A percentile compares a stretch with the other conserved stretches of the same genome.
Evolutionary conservation across 2,113 vertebrate species (phyloP).

Genomic region (Erinaceus europaeus): DNA sequence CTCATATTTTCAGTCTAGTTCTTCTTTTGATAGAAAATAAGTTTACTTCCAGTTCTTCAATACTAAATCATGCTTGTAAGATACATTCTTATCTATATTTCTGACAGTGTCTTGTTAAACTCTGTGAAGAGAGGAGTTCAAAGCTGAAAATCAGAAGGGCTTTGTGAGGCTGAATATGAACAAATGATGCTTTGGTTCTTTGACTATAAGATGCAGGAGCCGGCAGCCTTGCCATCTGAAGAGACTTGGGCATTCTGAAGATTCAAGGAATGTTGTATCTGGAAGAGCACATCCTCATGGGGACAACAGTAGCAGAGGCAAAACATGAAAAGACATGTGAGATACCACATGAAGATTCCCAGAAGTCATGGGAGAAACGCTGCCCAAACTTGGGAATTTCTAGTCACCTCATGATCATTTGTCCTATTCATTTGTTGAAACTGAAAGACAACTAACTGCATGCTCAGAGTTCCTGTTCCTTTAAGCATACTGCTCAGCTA

Average conservation of each 20-base stretch:
- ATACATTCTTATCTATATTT: neutral
- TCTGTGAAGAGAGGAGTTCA: neutral
- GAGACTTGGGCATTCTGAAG: neutral
- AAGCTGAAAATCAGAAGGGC: neutral
- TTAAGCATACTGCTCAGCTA: neutral
- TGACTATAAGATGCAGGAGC: neutral
- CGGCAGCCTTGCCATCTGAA: neutral
- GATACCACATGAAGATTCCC: neutral
- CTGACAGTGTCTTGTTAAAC: neutral
- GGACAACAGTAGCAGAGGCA: neutral
- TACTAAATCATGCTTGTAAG: neutral
- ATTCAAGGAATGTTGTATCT: neutral
- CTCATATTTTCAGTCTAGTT: neutral
- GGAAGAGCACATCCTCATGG: neutral
- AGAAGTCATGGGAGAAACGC: neutral
- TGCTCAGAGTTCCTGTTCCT: neutral
- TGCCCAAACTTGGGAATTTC: neutral
- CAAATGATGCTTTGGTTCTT: neutral
- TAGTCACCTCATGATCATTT: neutral
- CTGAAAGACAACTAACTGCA: neutral
- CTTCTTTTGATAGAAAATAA: neutral
- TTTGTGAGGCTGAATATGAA: neutral
- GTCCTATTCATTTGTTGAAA: neutral
- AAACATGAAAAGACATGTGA: neutral
- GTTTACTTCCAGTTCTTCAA: slow-evolving; percentile 10